Base-by-base conservation (phyloP, 2,113 vertebrate species). In the Paradoxurus hermaphroditus region DNA sequence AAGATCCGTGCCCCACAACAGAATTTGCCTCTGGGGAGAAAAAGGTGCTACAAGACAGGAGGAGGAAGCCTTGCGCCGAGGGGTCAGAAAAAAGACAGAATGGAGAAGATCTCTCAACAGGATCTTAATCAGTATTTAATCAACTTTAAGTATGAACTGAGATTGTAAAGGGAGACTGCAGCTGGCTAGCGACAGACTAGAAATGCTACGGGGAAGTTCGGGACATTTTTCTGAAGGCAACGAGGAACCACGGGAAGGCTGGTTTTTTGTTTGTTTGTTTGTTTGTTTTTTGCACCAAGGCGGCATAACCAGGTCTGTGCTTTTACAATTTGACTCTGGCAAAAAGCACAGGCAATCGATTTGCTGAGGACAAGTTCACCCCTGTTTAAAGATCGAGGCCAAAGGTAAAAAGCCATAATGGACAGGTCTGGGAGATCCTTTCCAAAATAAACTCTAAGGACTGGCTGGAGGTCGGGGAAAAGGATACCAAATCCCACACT, bases 181-280 rank as follows among this genome's bases (percentile, higher is more conserved):
- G 68, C 36, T 39, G 27, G 73, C 39, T 29, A n/a, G 53, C 2
- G 15, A 59, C 56, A 29, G 83, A 31, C 15, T 10, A 75, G 56
- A n/a, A 53, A 34, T 0, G 19, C 63, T 31, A 1, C 31, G 3
- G 29, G 39, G 59, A 19, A n/a, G 14, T 15, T 4, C 0, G 2
- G 68, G 83, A 49, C n/a, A 5, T 23, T 3, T 27, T 15, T 39
- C 72, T 25, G 44, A 27, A 51, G 36, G 44, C 34, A 41, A 5
- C 0, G 19, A 53, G 59, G 31, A 68, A 27, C 19, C 19, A 3
- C 46, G 1, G 1, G 15, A n/a, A 27, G 90, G 19, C 31, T 18
- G 3, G 4, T 18, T 27, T 25, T n/a, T 29, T 11, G 29, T 49
- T 7, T 49, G 5, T 49, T 5, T 5, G 10, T 73, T 41, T 73